These are phyloP conservation scores for Pavo muticus DNA, from an alignment of 2,113 vertebrate genomes.

Conservation along the genomic window DNA sequence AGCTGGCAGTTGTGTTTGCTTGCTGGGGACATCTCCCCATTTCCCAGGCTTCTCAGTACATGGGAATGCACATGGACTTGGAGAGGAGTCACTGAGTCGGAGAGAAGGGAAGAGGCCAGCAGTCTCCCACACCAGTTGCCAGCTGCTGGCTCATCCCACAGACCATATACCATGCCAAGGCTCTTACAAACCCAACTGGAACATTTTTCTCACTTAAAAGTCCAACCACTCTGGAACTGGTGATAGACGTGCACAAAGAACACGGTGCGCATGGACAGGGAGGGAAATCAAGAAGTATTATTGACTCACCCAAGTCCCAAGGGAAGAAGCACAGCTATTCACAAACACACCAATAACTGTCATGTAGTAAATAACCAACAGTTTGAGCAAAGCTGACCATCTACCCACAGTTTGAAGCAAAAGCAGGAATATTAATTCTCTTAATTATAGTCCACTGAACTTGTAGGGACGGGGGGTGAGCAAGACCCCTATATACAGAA, in stretches of 20 bases:
- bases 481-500: background rate
- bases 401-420: background rate
- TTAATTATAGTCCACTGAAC: background rate
- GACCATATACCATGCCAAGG: background rate
- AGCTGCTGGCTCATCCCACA: conserved; percentile 32
- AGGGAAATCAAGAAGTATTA: background rate
- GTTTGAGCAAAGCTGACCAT: background rate
- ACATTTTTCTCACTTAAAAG: background rate
- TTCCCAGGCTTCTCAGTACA: background rate
- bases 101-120: conserved; percentile 6
- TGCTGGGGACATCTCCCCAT: background rate
- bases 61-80: background rate
- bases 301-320: background rate
- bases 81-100: background rate
- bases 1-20: background rate
- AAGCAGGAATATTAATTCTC: background rate
- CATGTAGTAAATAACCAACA: background rate
- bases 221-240: background rate
- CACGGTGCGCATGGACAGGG: rapidly evolving
- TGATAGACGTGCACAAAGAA: background rate
- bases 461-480: background rate
- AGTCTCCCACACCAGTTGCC: background rate
- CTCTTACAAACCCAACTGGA: background rate
- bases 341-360: background rate
- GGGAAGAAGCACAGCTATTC: background rate